Conservation (phyloP, 2,888 invertebrate genomes). For the Polietes domitor region DNA sequence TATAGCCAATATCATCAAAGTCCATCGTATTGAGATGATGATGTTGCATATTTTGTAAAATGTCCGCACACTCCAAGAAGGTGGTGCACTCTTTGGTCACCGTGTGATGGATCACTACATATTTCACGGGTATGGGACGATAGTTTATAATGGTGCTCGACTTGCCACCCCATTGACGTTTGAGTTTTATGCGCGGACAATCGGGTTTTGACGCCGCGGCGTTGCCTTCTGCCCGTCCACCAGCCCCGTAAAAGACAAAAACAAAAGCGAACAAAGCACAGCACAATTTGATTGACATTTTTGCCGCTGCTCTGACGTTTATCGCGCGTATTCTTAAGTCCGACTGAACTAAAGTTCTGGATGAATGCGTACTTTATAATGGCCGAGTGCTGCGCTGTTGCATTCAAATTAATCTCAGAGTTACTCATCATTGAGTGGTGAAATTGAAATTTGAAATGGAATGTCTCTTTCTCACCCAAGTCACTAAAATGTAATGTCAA, state of each 20-base stretch:
- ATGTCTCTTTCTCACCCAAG: too few relatives aligned
- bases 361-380: neutral
- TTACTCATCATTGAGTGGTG: neutral
- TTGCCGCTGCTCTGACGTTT: neutral
- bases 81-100: constrained; percentile 81
- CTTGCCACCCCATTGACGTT: constrained; percentile 84
- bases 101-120: constrained; percentile 84
- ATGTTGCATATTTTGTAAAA: constrained; percentile 82
- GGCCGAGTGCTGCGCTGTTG: neutral
- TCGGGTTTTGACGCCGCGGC: constrained; percentile 28
- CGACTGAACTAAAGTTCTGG: neutral
- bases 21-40: constrained; percentile 82
- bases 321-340: neutral
- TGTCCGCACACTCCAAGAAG: constrained; percentile 80
- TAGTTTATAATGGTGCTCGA: constrained; percentile 82
- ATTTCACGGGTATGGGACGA: constrained; percentile 82
- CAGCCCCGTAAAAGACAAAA: neutral
- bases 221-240: too few relatives aligned
- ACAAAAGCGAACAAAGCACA: neutral
- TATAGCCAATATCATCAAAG: constrained; percentile 83
- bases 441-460: neutral
- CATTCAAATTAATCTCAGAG: neutral
- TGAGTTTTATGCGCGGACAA: constrained; percentile 83
- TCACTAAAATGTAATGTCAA: too few relatives aligned
- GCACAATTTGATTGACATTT: neutral